Evolutionary conservation across 2,113 vertebrate species (phyloP).

Genomic region (Menura novaehollandiae): DNA sequence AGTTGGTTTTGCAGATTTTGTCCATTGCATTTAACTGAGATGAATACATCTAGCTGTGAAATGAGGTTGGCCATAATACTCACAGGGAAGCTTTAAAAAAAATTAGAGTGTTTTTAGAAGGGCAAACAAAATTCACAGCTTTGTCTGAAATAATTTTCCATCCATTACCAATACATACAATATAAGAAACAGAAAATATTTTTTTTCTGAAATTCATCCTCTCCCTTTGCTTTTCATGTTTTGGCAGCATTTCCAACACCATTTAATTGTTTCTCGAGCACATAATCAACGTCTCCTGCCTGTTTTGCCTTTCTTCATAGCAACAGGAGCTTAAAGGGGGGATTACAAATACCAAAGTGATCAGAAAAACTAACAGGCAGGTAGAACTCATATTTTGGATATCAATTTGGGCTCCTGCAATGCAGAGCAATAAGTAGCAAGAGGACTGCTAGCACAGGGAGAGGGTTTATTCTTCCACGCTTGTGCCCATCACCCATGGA

Average conservation of each 20-base stretch:
- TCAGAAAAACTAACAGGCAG: neutral
- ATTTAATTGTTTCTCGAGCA: constrained; percentile 11
- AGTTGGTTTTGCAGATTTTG: constrained; percentile 24
- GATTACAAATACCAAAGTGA: neutral
- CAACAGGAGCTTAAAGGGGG: neutral
- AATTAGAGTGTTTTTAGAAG: neutral
- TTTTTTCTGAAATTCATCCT: neutral
- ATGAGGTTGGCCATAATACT: neutral
- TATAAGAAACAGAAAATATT: neutral
- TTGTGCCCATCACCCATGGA: neutral
- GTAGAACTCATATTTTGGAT: neutral
- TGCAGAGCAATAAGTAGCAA: neutral
- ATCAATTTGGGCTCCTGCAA: neutral
- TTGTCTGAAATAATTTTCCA: constrained; percentile 34
- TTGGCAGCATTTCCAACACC: constrained; percentile 10
- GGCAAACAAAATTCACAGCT: constrained; percentile 19
- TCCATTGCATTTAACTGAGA: constrained; percentile 17
- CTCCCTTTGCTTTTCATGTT: neutral
- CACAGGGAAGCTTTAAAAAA: neutral
- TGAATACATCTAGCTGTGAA: constrained; percentile 26
- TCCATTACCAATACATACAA: neutral
- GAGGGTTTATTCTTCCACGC: neutral
- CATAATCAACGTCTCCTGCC: neutral
- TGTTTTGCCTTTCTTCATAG: neutral
- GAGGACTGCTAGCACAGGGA: neutral